Evolutionary conservation across 2,888 invertebrate genomes (phyloP), one percentile per base, ranked within the genome.

Genomic region (Lasioglossum calceatum): DNA sequence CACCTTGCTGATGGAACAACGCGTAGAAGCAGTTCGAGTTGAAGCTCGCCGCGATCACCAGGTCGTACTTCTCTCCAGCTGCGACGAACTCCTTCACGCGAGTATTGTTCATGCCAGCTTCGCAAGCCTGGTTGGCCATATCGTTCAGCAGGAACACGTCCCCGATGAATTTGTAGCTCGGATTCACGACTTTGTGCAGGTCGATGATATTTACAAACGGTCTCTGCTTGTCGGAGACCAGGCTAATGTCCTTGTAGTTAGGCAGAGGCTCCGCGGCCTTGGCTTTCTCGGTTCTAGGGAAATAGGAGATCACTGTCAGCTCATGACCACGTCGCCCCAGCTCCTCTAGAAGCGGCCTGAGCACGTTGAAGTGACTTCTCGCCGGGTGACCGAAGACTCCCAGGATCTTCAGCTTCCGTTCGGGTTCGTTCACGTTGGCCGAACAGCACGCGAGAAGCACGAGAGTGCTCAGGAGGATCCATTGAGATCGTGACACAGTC

Each of bases 11-110:
- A 91, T 97, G 96, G 0, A 96, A 97, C 54, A 98, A 93, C 2
- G 96, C 97, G 89, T 97, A 95, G 93, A 97, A 96, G 93, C 98
- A 97, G 92, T 98, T 97, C 76, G 96, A 96, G 88, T 97, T 97
- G 93, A 98, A 98, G 81, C 96, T 96, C 94, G 98, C 98, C 77
- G 97, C 95, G 0, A 98, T 93, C 12, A 97, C 96, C 0, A 98
- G 94, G 94, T 98, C 97, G 92, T 96, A 97, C 76, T 96, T 96
- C 39, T 87, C 58, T 0, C 90, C 82, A 7, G 91, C 84, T 0
- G 82, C 82, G 0, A 87, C 5, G 79, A 87, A 5, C 72, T 85
- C 39, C 10, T 54, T 71, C 0, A 96, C 95, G 80, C 93, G 87
- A n/a, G 95, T 90, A 84, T 95, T 95, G 16, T 92, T 93, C 36